phyloP scores from a whole-genome alignment of 2,797 vertebrate species.

The Craterocephalus amniculus region DNA sequence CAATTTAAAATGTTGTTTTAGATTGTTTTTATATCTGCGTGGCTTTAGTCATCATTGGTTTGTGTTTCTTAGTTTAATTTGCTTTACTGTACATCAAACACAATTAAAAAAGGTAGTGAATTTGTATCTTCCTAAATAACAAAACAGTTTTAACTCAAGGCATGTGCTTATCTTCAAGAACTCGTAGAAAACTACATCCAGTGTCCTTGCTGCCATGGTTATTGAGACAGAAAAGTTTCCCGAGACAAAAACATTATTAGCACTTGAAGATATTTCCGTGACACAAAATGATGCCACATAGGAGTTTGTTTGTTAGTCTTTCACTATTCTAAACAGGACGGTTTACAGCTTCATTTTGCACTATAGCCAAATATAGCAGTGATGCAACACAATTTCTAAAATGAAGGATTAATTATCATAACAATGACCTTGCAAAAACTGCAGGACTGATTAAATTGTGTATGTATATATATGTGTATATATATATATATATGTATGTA shows the following conservation, averaged over 20 bases:
- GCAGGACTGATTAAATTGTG: too few species aligned
- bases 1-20: too few species aligned
- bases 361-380: neutral
- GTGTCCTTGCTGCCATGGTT: neutral
- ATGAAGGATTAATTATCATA: neutral
- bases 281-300: neutral
- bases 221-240: neutral
- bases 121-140: neutral
- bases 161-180: neutral
- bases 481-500: too few species aligned
- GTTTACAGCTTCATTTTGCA: neutral
- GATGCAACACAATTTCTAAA: neutral
- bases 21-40: neutral
- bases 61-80: neutral
- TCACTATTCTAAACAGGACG: neutral
- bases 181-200: neutral
- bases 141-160: neutral
- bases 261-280: neutral
- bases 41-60: neutral
- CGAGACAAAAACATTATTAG: constrained; percentile 13
- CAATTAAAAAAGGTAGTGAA: neutral
- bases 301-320: neutral
- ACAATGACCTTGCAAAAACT: neutral
- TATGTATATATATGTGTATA: too few species aligned
- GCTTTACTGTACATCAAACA: neutral